phyloP scores from a whole-genome alignment of 2,888 invertebrate species.

The Diarsia dahlii region DNA sequence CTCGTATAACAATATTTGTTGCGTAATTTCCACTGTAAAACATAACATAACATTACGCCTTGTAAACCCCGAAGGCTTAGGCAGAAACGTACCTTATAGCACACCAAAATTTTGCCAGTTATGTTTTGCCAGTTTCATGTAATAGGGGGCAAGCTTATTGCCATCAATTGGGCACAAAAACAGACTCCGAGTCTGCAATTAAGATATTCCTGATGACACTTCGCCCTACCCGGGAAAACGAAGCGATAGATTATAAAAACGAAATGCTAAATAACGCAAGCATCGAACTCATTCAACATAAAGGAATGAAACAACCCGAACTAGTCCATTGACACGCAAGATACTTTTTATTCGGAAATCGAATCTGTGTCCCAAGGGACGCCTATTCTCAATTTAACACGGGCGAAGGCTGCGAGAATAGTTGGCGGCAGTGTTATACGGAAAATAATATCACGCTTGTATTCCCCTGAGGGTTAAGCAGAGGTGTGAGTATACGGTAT shows the following conservation, averaged over 20 bases:
- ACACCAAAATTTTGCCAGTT: no score
- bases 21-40: background rate
- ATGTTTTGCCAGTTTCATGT: no score
- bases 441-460: constrained; percentile 20
- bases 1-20: background rate
- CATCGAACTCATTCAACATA: constrained; percentile 36
- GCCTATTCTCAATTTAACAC: constrained; percentile 60
- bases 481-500: background rate
- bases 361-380: constrained; percentile 55
- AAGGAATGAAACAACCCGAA: constrained; percentile 33
- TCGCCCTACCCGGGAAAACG: no score
- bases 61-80: no score
- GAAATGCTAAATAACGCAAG: constrained; percentile 1
- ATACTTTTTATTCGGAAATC: constrained; percentile 59
- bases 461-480: background rate
- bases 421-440: constrained; percentile 31
- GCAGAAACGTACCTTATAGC: no score
- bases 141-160: no score
- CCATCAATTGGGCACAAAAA: no score
- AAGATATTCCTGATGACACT: no score
- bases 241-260: background rate
- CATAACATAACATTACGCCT: background rate
- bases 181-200: no score
- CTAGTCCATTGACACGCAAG: constrained; percentile 21
- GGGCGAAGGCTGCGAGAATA: constrained; percentile 20